Conservation (phyloP, 2,888 invertebrate genomes). For the Hydrotaea cyrtoneurina region DNA sequence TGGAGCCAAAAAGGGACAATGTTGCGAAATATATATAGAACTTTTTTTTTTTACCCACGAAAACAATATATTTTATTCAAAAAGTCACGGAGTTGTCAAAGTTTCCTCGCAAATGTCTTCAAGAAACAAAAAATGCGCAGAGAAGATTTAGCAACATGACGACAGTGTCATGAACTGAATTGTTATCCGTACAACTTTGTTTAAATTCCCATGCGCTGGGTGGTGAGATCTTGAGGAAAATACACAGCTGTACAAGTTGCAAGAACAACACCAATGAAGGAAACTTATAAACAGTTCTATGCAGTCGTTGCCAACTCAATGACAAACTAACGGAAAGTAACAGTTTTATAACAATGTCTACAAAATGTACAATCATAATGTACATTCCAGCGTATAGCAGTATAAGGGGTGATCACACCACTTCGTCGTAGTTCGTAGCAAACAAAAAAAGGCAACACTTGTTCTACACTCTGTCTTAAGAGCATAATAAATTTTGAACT, state of each 20-base stretch:
- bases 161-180: background rate
- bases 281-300: conserved; percentile 54
- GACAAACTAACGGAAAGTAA: conserved; percentile 51
- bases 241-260: background rate
- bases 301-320: conserved; percentile 43
- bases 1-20: too few relatives aligned
- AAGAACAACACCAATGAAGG: background rate
- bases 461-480: too few relatives aligned
- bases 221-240: background rate
- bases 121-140: too few relatives aligned
- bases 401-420: background rate
- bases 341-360: conserved; percentile 45
- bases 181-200: conserved; percentile 12
- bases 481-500: too few relatives aligned
- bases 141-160: background rate
- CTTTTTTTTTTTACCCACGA: too few relatives aligned
- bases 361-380: background rate
- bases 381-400: background rate
- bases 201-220: background rate
- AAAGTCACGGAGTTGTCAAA: too few relatives aligned
- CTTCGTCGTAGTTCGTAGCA: too few relatives aligned
- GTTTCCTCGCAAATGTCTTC: too few relatives aligned
- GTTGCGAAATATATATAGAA: too few relatives aligned
- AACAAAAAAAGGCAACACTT: too few relatives aligned
- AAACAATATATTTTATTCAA: too few relatives aligned